Base-by-base conservation (phyloP, 2,888 invertebrate species). In the Heliconius aoede region DNA sequence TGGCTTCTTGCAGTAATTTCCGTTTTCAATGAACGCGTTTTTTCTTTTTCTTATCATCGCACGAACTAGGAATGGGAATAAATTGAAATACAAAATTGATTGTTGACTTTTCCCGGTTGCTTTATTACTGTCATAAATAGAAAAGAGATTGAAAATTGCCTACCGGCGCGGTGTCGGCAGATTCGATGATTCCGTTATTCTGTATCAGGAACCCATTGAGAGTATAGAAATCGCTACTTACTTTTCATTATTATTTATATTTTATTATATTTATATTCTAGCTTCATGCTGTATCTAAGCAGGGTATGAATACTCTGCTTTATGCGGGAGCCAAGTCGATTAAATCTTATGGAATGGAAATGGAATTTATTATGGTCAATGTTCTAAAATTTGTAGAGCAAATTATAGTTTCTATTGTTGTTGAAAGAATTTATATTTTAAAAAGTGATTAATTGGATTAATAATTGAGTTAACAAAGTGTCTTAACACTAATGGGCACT, bases 21-120 rank as follows among this genome's bases (percentile, higher is more conserved):
- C 95, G 95, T 90, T 94, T 90, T 89, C 91, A 94, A 94, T 94
- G 94, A 94, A 85, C 88, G 91, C 89, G 89, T 90, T 93, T 92
- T n/a, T 92, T 92, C 91, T 94, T 94, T 94, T 93, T 94, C 94
- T 94, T 94, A 94, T 94, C 93, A 91, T 85, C 92, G 89, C 90
- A 91, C 92, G 90, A 94, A 94, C 94, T 94, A 93, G 89, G 93
- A 92, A 90, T 91, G 91, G 93, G 92, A 94, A 93, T 94, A 94
- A 94, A 94, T 94, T 93, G 94, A 94, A 94, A 94, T 94, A 94
- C 93, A 93, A 94, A 95, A 94, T 94, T 94, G 94, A 94, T 94
- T 94, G 94, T 94, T 94, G 94, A 93, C 92, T 91, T 92, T 92
- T 90, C 91, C 93, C 92, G 91, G 91, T 85, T 89, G 91, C 90